Evolutionary conservation across 2,113 vertebrate species (phyloP).

Genomic region (Poeciliopsis retropinna): DNA sequence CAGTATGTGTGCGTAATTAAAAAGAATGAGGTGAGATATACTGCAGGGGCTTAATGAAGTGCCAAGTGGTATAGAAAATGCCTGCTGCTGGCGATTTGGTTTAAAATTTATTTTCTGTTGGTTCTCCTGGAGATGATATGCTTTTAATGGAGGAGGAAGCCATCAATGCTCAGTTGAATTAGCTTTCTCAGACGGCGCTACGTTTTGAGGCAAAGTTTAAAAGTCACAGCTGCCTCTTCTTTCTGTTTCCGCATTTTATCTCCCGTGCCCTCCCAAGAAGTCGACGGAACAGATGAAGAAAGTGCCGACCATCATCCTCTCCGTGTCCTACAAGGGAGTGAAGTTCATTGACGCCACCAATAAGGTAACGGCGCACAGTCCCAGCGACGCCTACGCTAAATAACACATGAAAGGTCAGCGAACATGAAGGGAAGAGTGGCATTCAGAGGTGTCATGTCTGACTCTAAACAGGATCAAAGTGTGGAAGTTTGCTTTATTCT

Average conservation of each 20-base stretch:
- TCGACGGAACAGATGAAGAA: conserved; percentile 99
- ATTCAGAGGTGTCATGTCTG: conserved; percentile 17
- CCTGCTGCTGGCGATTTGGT: conserved; percentile 3
- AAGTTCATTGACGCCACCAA: conserved; percentile 99
- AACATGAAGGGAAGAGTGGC: conserved; percentile 13
- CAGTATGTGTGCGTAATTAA: conserved; percentile 42
- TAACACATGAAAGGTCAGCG: conserved; percentile 48
- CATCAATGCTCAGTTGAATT: not conserved
- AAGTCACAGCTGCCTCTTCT: conserved; percentile 33
- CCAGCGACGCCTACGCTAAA: conserved; percentile 23
- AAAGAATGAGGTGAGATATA: conserved; percentile 11
- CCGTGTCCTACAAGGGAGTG: conserved; percentile 98
- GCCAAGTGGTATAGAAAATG: conserved; percentile 23
- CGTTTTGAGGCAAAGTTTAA: not conserved
- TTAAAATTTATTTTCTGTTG: conserved; percentile 4
- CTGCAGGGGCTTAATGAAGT: conserved; percentile 4
- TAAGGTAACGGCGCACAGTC: conserved; percentile 83
- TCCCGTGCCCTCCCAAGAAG: conserved; percentile 85
- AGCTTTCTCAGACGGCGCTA: not conserved
- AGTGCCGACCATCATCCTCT: conserved; percentile 96
- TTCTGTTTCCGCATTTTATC: conserved; percentile 4
- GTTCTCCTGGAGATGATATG: conserved; percentile 18
- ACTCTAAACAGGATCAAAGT: not conserved
- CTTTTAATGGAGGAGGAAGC: conserved; percentile 4
- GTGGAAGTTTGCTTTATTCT: not conserved